phyloP scores from a whole-genome alignment of 1,140 invertebrate species.

The Euura saliciscinereae region DNA sequence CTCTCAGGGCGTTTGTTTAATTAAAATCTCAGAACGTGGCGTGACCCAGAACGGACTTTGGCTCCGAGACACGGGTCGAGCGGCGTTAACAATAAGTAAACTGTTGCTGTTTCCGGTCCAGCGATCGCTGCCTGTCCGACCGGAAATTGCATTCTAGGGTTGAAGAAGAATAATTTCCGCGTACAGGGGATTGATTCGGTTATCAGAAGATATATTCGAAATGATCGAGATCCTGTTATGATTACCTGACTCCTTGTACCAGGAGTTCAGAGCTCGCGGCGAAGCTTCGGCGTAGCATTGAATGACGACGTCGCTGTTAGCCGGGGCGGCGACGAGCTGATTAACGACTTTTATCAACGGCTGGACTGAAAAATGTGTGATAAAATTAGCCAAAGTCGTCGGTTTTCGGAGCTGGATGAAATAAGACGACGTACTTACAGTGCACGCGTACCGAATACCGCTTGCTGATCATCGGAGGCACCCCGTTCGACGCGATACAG shows the following conservation, averaged over 20 bases:
- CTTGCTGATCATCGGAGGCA: slow-evolving; percentile 75
- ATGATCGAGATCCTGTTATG: not conserved
- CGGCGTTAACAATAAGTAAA: not conserved
- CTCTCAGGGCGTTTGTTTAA: not conserved
- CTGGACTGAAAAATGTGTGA: slow-evolving; percentile 66
- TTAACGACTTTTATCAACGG: slow-evolving; percentile 78
- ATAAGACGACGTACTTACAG: slow-evolving; percentile 62
- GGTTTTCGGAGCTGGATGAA: not conserved
- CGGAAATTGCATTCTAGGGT: not conserved
- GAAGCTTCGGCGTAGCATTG: slow-evolving; percentile 81
- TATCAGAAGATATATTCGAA: not conserved
- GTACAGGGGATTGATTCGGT: not conserved
- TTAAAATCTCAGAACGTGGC: not conserved
- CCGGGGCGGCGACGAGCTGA: slow-evolving; percentile 76
- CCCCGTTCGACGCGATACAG: slow-evolving; percentile 68
- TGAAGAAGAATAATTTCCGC: slow-evolving; percentile 1
- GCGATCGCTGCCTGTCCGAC: not conserved
- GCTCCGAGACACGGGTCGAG: not conserved
- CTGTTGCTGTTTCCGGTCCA: slow-evolving; percentile 12
- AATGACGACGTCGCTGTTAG: slow-evolving; percentile 73
- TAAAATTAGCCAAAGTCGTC: slow-evolving; percentile 3
- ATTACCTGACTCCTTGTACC: slow-evolving; percentile 76
- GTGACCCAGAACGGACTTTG: not conserved
- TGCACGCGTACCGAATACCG: slow-evolving; percentile 70
- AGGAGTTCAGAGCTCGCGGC: slow-evolving; percentile 79